These are phyloP conservation scores for Drosophila orosa DNA, from an alignment of 1,140 invertebrate species.

Conservation along the genomic window DNA sequence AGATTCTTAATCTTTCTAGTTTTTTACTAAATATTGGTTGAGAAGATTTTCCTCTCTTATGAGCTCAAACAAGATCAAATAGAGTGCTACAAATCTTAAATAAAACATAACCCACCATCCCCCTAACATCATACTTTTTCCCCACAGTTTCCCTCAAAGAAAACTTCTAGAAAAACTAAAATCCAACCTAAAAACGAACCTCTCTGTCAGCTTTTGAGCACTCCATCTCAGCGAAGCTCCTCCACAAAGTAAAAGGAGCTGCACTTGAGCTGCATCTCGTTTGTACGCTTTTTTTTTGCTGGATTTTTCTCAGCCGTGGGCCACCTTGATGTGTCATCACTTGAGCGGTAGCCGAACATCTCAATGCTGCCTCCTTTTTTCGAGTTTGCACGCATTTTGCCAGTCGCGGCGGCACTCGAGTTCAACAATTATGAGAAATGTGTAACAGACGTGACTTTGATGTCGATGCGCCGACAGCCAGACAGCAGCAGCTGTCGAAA, in stretches of 20 bases:
- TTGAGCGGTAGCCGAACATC: slow-evolving; percentile 56
- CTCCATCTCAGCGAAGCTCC: slow-evolving; percentile 23
- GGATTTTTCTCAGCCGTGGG: slow-evolving; percentile 26
- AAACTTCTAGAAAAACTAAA: not conserved
- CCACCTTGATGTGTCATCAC: slow-evolving; percentile 70
- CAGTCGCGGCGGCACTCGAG: slow-evolving; percentile 42
- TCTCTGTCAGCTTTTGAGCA: slow-evolving; percentile 32
- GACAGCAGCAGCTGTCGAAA: slow-evolving; percentile 62
- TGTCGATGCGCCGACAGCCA: slow-evolving; percentile 57
- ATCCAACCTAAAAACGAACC: not conserved
- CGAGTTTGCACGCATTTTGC: slow-evolving; percentile 31
- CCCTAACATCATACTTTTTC: not conserved
- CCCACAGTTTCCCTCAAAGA: not conserved
- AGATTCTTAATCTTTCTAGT: not conserved
- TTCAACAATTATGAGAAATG: slow-evolving; percentile 58
- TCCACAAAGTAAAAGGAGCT: slow-evolving; percentile 45
- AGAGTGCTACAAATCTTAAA: not conserved
- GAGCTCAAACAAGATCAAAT: not conserved
- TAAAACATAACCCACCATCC: too few relatives aligned
- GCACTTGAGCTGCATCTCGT: slow-evolving; percentile 20
- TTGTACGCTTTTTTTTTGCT: slow-evolving; percentile 5
- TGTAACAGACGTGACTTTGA: slow-evolving; percentile 71
- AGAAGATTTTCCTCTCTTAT: rapidly evolving
- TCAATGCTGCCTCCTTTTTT: slow-evolving; percentile 39
- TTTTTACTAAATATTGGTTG: not conserved